Percentiles rank a stretch among this genome's conserved stretches.
Conservation (phyloP, 2,797 vertebrate species). For the Gorsachius magnificus region DNA sequence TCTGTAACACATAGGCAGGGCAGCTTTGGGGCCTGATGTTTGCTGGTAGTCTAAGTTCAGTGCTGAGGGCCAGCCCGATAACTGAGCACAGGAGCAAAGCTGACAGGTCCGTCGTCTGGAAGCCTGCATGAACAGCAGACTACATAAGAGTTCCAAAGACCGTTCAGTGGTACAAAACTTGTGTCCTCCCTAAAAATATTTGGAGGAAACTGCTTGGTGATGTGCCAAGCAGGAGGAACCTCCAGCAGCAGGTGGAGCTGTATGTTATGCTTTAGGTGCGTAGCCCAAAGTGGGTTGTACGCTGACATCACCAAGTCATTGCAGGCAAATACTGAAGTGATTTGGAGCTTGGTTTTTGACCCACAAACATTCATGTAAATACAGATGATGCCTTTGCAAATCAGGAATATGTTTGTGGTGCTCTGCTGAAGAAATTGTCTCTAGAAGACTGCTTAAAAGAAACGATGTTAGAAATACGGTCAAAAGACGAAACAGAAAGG, state of each 20-base stretch:
- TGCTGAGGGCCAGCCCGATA: neutral
- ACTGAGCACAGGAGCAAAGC: neutral
- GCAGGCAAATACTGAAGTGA: neutral
- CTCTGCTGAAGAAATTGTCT: neutral
- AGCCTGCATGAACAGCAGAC: neutral
- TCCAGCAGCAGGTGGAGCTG: constrained; percentile 51
- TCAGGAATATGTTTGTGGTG: neutral
- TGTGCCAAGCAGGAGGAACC: neutral
- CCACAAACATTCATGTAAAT: neutral
- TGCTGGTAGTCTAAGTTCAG: neutral
- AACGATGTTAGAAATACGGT: neutral
- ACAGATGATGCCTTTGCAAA: neutral
- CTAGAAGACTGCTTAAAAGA: neutral
- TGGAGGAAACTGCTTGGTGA: neutral
- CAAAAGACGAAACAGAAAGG: neutral
- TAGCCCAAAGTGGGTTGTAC: fast-evolving
- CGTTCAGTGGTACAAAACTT: neutral
- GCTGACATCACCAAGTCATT: neutral
- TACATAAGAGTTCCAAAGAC: neutral
- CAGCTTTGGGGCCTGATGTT: neutral
- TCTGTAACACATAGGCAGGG: neutral
- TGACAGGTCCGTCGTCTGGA: neutral
- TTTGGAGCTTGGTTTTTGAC: neutral
- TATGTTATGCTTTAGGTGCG: fast-evolving
- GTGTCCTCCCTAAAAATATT: neutral